A percentile compares a stretch with the other conserved stretches of the same genome.
Conservation (phyloP, 2,888 invertebrate genomes). For the Xestia sexstrigata region DNA sequence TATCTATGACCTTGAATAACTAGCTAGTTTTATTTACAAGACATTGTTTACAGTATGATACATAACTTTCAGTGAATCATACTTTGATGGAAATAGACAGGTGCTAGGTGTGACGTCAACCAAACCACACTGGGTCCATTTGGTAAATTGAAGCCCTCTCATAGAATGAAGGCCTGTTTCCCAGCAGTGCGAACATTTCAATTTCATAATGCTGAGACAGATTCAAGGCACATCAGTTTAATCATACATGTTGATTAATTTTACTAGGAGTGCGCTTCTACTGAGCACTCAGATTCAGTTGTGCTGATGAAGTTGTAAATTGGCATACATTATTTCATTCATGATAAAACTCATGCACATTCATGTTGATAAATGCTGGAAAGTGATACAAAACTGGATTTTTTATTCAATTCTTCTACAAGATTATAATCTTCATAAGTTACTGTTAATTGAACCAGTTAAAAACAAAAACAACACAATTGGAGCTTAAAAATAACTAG, state of each 20-base stretch:
- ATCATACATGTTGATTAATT: not conserved
- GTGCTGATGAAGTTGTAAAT: conserved; percentile 28
- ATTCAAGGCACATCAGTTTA: not conserved
- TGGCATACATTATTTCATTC: conserved; percentile 16
- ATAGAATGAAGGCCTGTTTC: not conserved
- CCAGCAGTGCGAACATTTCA: not conserved
- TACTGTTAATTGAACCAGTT: not conserved
- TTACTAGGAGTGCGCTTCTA: not conserved
- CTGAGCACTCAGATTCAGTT: conserved; percentile 3
- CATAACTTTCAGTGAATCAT: not conserved
- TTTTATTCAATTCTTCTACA: not conserved
- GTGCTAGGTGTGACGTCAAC: not conserved
- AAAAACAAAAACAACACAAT: not conserved
- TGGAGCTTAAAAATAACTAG: not conserved
- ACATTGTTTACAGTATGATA: not conserved
- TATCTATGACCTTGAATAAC: too few relatives aligned
- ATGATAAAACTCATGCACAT: conserved; percentile 26
- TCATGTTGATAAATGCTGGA: conserved; percentile 19
- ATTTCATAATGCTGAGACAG: not conserved
- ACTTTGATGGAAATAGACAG: not conserved
- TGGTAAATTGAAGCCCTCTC: not conserved
- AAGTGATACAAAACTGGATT: not conserved
- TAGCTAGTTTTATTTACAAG: not conserved
- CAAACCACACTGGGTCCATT: not conserved
- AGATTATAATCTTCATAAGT: not conserved